Base-by-base conservation (phyloP, 2,113 vertebrate species). In the Heterotis niloticus region DNA sequence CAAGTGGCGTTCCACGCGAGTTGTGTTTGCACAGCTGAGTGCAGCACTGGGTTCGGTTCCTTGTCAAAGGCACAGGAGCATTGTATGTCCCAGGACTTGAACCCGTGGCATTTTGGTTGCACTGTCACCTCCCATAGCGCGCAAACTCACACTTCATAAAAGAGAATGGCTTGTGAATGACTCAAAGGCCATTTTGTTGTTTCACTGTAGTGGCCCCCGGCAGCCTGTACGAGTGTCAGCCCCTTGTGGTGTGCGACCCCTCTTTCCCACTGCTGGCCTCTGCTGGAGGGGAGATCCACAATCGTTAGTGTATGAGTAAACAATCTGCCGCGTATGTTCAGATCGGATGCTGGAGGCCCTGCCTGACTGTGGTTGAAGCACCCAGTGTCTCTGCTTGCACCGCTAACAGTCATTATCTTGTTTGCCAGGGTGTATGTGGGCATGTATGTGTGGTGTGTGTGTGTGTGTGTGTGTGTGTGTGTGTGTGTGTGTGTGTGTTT, bases 1-100 rank as follows among this genome's bases (percentile, higher is more conserved):
- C 4, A 68, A 68, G 13, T 0, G 23, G 10, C 28, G 66, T 11
- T 68, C 18, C 18, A 65, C 10, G 10, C 69, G 52, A n/a, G 44
- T 23, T 57, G n/a, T 57, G 23, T 73, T 73, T 59, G n/a, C 51
- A 59, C n/a, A 74, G 71, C 54, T 74, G 23, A 74, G 23, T 74
- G 57, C 16, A 56, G 54, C 51, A 23, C 26, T 24, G 54, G 54
- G 23, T 59, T 20, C 34, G 23, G 52, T 51, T 14, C 13, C 23
- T n/a, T 52, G 51, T 72, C n/a, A 72, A 24, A 5, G n/a, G 52
- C 54, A 72, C 70, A 72, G 51, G 4, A 4, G 51, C 3, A 11
- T 14, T 20, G 20, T 11, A 20, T 62, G 10, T 62, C 20, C 59
- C 59, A 62, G 20, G 59, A 17, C 59, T 62, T 11, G 3, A 62